A percentile compares a stretch with the other conserved stretches of the same genome.
phyloP scores from a whole-genome alignment of 2,113 vertebrate species.

The Otolemur garnettii region DNA sequence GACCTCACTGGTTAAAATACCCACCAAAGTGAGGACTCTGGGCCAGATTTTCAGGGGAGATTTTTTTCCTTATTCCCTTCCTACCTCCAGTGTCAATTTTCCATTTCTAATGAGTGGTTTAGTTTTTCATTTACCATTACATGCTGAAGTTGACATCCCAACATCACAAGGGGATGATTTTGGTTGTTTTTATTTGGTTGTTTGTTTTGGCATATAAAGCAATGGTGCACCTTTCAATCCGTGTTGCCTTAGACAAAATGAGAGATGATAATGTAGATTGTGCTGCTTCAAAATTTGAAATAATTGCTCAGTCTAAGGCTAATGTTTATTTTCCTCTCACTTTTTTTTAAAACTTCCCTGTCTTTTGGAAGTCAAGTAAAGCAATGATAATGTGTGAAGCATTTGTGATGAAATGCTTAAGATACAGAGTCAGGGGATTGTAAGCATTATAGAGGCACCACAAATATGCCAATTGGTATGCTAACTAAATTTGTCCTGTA shows the following conservation, averaged over 20 bases:
- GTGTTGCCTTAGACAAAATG: not conserved
- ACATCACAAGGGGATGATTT: not conserved
- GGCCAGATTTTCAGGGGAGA: not conserved
- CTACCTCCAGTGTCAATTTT: not conserved
- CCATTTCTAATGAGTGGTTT: not conserved
- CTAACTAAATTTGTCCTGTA: slow-evolving; percentile 57
- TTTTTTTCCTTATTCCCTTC: not conserved
- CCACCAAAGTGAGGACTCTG: not conserved
- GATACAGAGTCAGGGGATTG: not conserved
- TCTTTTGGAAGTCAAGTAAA: slow-evolving; percentile 39
- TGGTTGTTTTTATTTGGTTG: not conserved
- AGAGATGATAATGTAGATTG: not conserved
- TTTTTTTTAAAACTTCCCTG: not conserved
- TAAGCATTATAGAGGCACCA: not conserved
- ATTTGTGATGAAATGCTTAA: slow-evolving; percentile 34
- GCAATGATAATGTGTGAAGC: not conserved
- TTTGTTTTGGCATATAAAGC: not conserved
- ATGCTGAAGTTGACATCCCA: not conserved
- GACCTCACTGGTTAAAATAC: not conserved
- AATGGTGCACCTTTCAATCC: not conserved
- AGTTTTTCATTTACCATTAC: not conserved
- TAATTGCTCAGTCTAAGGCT: not conserved
- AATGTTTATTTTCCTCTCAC: not conserved
- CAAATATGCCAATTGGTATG: slow-evolving; percentile 20
- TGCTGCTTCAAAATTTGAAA: not conserved